Evolutionary conservation across 2,888 invertebrate species (phyloP).

Genomic region (Drosophila imparisetae): DNA sequence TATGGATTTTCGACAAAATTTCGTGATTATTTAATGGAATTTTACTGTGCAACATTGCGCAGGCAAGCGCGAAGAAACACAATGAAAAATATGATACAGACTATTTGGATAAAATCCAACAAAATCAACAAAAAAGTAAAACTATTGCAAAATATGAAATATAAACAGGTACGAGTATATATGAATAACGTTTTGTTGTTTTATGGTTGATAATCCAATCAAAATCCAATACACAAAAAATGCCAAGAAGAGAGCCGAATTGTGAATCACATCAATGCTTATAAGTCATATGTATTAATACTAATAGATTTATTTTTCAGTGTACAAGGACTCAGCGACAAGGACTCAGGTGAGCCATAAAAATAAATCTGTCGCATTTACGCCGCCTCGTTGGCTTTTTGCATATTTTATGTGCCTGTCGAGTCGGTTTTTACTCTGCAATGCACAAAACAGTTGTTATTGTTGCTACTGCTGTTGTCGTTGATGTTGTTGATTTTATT

Average conservation of each 20-base stretch:
- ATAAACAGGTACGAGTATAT: constrained; percentile 10
- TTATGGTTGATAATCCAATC: constrained; percentile 31
- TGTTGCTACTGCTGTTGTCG: constrained; percentile 6
- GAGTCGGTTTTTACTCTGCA: constrained; percentile 53
- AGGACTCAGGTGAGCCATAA: constrained; percentile 66
- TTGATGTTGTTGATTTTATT: constrained; percentile 67
- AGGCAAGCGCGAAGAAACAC: not conserved
- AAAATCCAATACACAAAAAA: constrained; percentile 20
- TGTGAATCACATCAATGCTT: constrained; percentile 31
- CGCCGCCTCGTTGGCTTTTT: constrained; percentile 70
- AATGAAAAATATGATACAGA: constrained; percentile 9
- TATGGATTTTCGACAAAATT: constrained; percentile 37
- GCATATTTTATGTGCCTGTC: constrained; percentile 71
- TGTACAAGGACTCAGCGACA: constrained; percentile 35
- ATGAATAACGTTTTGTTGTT: constrained; percentile 23
- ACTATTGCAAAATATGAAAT: constrained; percentile 18
- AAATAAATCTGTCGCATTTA: constrained; percentile 77
- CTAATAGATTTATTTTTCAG: constrained; percentile 34
- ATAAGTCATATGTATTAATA: not conserved
- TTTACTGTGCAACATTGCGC: constrained; percentile 23
- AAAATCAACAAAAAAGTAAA: constrained; percentile 2
- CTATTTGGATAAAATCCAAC: constrained; percentile 1
- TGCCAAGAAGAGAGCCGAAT: constrained; percentile 3
- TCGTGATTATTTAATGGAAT: constrained; percentile 56
- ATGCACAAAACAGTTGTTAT: constrained; percentile 53